phyloP scores from a whole-genome alignment of 92 coral and sea anemone genomes.

The Zoanthus solanderi region DNA sequence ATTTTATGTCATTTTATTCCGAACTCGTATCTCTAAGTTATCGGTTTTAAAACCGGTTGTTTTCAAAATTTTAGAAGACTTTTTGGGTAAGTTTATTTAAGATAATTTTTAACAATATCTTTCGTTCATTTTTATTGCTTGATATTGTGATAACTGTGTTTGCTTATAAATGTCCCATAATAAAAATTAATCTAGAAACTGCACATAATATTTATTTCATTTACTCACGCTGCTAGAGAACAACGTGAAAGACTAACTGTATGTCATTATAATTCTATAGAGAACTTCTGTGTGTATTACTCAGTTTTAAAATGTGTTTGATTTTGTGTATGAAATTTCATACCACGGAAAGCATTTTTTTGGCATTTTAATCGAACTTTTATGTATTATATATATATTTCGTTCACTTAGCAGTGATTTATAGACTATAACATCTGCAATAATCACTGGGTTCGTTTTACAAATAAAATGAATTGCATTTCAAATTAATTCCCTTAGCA shows the following conservation, averaged over 20 bases:
- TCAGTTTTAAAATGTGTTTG: not conserved
- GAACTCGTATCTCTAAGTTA: not conserved
- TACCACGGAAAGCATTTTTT: slow-evolving; percentile 10
- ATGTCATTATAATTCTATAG: not conserved
- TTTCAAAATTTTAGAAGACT: not conserved
- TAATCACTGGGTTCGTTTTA: not conserved
- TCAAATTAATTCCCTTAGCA: not conserved
- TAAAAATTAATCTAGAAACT: not conserved
- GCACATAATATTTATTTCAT: not conserved
- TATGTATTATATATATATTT: not conserved
- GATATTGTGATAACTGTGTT: slow-evolving; percentile 31
- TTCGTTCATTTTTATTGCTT: slow-evolving; percentile 33
- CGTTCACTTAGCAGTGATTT: no score
- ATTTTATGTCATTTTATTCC: not conserved
- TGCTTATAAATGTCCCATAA: slow-evolving; percentile 1
- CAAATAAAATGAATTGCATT: not conserved
- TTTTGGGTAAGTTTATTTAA: not conserved
- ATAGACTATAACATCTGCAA: not conserved
- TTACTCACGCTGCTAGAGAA: not conserved
- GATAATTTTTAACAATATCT: not conserved
- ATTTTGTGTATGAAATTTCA: slow-evolving; percentile 44
- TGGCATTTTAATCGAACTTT: not conserved
- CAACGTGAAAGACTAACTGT: not conserved
- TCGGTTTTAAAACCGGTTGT: not conserved
- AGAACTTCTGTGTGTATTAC: slow-evolving; percentile 4